Percentiles rank a stretch among this genome's conserved stretches.
These are phyloP conservation scores for Mesorhabditis sp. DNA, from an alignment of 2,888 invertebrate species.

Conservation along the genomic window DNA sequence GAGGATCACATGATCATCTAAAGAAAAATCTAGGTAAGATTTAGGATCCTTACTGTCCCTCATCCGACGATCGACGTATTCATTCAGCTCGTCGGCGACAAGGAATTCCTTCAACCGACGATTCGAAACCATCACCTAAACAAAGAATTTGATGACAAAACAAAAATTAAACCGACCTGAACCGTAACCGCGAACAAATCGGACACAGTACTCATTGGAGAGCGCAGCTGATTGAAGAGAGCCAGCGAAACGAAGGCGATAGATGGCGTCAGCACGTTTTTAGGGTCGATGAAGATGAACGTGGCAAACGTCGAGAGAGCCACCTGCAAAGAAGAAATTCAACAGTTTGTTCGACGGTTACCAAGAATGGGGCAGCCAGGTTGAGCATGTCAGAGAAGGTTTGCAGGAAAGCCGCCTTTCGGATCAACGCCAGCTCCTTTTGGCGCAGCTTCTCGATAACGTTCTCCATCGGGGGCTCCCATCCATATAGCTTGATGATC, in stretches of 20 bases:
- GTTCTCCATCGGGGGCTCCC: constrained; percentile 61
- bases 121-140: constrained; percentile 49
- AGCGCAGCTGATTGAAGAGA: constrained; percentile 92
- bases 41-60: constrained; percentile 31
- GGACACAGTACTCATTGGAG: constrained; percentile 86
- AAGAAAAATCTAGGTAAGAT: constrained; percentile 7
- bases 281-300: constrained; percentile 45
- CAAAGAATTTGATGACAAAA: neutral
- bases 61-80: constrained; percentile 23
- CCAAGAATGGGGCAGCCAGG: constrained; percentile 52
- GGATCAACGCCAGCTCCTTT: constrained; percentile 46
- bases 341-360: constrained; percentile 7
- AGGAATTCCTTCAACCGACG: constrained; percentile 52
- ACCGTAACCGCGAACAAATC: constrained; percentile 57
- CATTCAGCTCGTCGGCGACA: constrained; percentile 34
- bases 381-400: constrained; percentile 56
- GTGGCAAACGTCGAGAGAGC: constrained; percentile 56
- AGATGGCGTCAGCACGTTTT: constrained; percentile 59
- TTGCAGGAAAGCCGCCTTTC: constrained; percentile 49
- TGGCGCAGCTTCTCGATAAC: constrained; percentile 49
- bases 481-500: constrained; percentile 62
- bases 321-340: constrained; percentile 25
- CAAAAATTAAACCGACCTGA: constrained; percentile 33
- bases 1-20: constrained; percentile 44
- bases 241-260: constrained; percentile 94